A percentile compares a stretch with the other conserved stretches of the same genome.
These are phyloP conservation scores for Falcunculus frontatus DNA, from an alignment of 2,113 vertebrate species.

Conservation along the genomic window DNA sequence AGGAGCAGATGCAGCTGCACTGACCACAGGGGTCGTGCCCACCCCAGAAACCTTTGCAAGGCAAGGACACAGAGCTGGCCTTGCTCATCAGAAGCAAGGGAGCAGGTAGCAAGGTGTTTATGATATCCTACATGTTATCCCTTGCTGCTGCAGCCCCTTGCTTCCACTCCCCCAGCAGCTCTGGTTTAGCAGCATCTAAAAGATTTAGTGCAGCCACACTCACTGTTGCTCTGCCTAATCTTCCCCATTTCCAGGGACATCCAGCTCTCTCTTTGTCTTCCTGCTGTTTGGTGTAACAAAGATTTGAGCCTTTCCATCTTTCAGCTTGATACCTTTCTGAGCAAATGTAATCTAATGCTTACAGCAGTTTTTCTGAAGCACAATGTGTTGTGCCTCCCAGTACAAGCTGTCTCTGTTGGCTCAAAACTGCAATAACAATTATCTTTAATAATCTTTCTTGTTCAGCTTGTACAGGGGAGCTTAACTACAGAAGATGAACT, in stretches of 20 bases:
- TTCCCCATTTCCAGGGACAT: background rate
- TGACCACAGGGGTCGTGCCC: background rate
- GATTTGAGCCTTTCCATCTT: background rate
- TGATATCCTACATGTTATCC: background rate
- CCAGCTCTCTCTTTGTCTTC: background rate
- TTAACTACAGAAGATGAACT: background rate
- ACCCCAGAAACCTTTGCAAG: background rate
- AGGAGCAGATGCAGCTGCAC: background rate
- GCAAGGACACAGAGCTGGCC: background rate
- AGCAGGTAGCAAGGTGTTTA: background rate
- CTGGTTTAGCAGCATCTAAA: background rate
- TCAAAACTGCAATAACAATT: slow-evolving; percentile 29
- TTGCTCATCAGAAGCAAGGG: background rate
- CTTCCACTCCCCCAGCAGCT: background rate
- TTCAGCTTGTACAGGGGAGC: background rate
- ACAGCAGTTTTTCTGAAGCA: background rate
- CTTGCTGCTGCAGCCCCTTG: background rate
- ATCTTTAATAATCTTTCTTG: slow-evolving; percentile 38
- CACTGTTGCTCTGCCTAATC: background rate
- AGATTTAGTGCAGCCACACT: background rate
- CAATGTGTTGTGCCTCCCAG: background rate
- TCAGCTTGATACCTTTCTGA: background rate
- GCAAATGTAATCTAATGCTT: slow-evolving; percentile 9
- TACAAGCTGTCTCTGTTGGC: slow-evolving; percentile 36
- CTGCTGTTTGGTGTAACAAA: background rate